These are phyloP conservation scores for Cisticola juncidis DNA, from an alignment of 2,113 vertebrate species.

Conservation along the genomic window DNA sequence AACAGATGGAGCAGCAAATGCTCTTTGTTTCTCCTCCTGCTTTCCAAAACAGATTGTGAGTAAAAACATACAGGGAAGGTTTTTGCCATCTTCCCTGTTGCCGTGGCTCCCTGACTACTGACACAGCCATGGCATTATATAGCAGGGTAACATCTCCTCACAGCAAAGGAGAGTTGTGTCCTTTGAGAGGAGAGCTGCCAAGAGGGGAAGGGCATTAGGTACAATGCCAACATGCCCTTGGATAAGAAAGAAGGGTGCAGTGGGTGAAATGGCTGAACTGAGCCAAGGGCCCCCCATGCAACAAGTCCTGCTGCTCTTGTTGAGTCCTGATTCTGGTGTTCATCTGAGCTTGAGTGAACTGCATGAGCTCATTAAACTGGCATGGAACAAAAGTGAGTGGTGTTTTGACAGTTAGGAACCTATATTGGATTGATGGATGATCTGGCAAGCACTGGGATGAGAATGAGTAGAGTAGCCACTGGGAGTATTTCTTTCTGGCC, in stretches of 20 bases:
- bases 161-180: neutral
- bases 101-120: neutral
- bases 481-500: neutral
- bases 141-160: neutral
- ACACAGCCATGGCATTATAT: neutral
- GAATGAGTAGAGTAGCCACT: neutral
- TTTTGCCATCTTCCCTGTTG: neutral
- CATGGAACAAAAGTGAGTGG: neutral
- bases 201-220: neutral
- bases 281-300: neutral
- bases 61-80: neutral
- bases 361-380: neutral
- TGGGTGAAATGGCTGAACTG: neutral
- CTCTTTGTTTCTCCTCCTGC: conserved; percentile 1
- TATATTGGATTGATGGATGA: neutral
- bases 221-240: neutral
- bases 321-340: neutral
- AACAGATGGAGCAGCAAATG: conserved; percentile 61
- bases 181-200: neutral
- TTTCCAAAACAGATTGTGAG: conserved; percentile 16
- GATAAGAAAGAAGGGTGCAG: neutral
- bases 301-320: neutral
- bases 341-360: neutral
- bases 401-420: neutral
- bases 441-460: neutral